Evolutionary conservation across 2,888 invertebrate genomes (phyloP).

Genomic region (Athalia circularis): DNA sequence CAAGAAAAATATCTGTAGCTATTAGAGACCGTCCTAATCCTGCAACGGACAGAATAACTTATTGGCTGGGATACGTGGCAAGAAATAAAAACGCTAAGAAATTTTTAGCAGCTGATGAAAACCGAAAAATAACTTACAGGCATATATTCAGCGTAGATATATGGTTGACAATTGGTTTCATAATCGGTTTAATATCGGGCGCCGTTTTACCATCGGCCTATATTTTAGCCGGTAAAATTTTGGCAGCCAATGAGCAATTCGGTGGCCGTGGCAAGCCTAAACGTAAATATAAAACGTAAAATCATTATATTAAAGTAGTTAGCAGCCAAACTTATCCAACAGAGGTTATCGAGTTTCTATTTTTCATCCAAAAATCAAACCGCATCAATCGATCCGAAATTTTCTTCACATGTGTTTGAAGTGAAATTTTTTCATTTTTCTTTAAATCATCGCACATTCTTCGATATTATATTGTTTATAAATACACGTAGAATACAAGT

Average conservation of each 20-base stretch:
- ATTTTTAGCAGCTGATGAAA: constrained; percentile 55
- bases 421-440: constrained; percentile 49
- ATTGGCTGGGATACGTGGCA: constrained; percentile 67
- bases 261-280: not conserved
- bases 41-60: constrained; percentile 66
- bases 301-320: constrained; percentile 12
- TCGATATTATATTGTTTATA: constrained; percentile 69
- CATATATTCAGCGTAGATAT: constrained; percentile 60
- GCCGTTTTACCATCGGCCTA: constrained; percentile 35
- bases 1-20: constrained; percentile 64
- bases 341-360: not conserved
- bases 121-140: constrained; percentile 22
- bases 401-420: not conserved
- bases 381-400: not conserved
- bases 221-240: constrained; percentile 30
- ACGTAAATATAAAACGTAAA: constrained; percentile 38
- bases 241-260: not conserved
- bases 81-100: constrained; percentile 62
- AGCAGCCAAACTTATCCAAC: not conserved
- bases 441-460: constrained; percentile 51
- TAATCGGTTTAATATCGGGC: constrained; percentile 59
- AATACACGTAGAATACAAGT: constrained; percentile 72
- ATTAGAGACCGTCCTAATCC: constrained; percentile 69
- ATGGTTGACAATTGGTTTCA: constrained; percentile 62
- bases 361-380: not conserved